Evolutionary conservation across 2,797 vertebrate genomes (phyloP).

Genomic region (Erpetoichthys calabaricus): DNA sequence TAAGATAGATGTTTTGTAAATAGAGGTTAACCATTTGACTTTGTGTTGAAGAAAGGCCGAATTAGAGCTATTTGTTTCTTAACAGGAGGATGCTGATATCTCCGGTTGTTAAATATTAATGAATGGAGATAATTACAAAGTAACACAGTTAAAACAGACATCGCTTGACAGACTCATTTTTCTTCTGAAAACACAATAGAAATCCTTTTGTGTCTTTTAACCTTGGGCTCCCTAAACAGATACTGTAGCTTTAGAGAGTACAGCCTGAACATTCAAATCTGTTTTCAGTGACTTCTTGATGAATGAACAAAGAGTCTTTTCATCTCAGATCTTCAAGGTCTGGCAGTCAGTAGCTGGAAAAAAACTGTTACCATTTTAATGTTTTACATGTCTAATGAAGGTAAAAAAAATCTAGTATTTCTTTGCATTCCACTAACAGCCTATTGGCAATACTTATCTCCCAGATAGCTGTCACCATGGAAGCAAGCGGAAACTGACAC

Average conservation of each 20-base stretch:
- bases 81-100: slow-evolving; percentile 17
- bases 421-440: too few relatives aligned
- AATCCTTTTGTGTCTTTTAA: slow-evolving; percentile 49
- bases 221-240: slow-evolving; percentile 33
- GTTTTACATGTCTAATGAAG: too few relatives aligned
- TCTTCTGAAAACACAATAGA: slow-evolving; percentile 38
- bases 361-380: slow-evolving; percentile 14
- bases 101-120: slow-evolving; percentile 53
- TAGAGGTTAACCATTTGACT: neutral
- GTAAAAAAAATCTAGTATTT: too few relatives aligned
- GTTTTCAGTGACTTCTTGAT: slow-evolving; percentile 44
- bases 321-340: slow-evolving; percentile 63
- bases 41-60: neutral
- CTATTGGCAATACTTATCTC: too few relatives aligned
- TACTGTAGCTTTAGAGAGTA: slow-evolving; percentile 10
- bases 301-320: slow-evolving; percentile 49
- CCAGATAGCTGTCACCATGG: too few relatives aligned
- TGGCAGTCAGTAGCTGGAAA: slow-evolving; percentile 33
- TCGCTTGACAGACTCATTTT: slow-evolving; percentile 45
- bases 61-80: slow-evolving; percentile 2
- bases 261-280: slow-evolving; percentile 17
- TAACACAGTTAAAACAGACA: slow-evolving; percentile 31
- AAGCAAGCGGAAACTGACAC: too few relatives aligned
- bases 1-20: neutral
- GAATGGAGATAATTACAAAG: slow-evolving; percentile 34